Evolutionary conservation across 92 coral and sea anemone genomes (phyloP).

Genomic region (Bergia puertoricense): DNA sequence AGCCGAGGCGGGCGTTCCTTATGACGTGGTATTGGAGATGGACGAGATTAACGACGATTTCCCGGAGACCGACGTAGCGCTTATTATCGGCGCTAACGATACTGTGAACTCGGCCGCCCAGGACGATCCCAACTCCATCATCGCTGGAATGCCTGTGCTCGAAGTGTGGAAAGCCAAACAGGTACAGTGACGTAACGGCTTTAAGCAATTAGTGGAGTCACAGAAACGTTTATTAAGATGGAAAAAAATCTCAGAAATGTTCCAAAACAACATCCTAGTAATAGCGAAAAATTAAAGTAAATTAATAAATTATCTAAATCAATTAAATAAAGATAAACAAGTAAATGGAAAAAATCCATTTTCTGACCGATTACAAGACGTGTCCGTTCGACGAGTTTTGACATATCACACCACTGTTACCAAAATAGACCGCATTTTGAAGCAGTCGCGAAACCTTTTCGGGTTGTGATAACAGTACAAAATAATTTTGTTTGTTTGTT

Average conservation of each 20-base stretch:
- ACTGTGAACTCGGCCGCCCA: conserved; percentile 99
- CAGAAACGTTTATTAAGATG: too few relatives aligned
- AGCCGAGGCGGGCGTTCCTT: conserved; percentile 99
- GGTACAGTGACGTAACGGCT: conserved; percentile 47
- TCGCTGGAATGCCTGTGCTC: conserved; percentile 99
- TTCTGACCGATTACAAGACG: too few relatives aligned
- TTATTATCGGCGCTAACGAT: conserved; percentile 97
- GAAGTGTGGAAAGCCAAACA: conserved; percentile 99
- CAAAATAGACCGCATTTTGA: neutral
- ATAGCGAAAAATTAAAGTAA: too few relatives aligned
- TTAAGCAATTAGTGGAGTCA: neutral
- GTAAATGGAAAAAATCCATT: too few relatives aligned
- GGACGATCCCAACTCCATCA: conserved; percentile 97
- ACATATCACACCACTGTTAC: too few relatives aligned
- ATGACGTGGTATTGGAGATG: conserved; percentile 95
- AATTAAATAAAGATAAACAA: too few relatives aligned
- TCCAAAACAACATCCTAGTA: too few relatives aligned
- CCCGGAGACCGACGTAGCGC: conserved; percentile 87
- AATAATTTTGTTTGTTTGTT: neutral
- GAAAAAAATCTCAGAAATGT: too few relatives aligned
- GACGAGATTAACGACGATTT: conserved; percentile 99
- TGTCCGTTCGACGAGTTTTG: too few relatives aligned
- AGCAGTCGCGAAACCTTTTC: neutral
- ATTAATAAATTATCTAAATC: too few relatives aligned
- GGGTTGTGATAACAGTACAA: neutral